phyloP scores from a whole-genome alignment of 2,113 vertebrate genomes.

The Elephantulus edwardii region DNA sequence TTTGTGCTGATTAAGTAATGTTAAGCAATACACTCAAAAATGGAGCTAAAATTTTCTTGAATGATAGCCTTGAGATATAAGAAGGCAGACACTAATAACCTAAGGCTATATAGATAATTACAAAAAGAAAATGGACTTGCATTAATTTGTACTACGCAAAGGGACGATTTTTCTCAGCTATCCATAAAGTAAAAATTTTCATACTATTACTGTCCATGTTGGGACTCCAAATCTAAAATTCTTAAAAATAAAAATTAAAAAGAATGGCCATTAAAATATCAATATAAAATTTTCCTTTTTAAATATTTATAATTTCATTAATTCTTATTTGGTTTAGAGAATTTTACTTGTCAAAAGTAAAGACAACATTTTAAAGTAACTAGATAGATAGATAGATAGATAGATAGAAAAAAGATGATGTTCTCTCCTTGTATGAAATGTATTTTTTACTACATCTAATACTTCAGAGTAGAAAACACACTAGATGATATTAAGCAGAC shows the following conservation, averaged over 20 bases:
- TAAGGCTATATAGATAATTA: not conserved
- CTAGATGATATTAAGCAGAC: constrained; percentile 19
- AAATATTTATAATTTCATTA: constrained; percentile 2
- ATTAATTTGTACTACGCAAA: not conserved
- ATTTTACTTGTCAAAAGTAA: constrained; percentile 1
- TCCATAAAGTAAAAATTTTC: not conserved
- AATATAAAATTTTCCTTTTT: not conserved
- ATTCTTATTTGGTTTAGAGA: not conserved
- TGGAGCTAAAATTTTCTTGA: not conserved
- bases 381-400: constrained; percentile 7
- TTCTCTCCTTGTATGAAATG: not conserved
- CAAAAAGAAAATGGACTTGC: not conserved
- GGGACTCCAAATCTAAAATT: not conserved
- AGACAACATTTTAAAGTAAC: not conserved
- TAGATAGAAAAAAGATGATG: not conserved
- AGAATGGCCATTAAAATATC: not conserved
- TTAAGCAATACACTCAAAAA: not conserved
- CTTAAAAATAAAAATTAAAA: constrained; percentile 1
- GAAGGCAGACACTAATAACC: not conserved
- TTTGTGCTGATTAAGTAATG: not conserved
- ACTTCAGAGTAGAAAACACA: not conserved
- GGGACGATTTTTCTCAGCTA: not conserved
- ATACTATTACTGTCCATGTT: not conserved
- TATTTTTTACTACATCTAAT: not conserved
- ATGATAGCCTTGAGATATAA: not conserved